Percentiles rank a stretch among this genome's conserved stretches.
Evolutionary conservation across 2,888 invertebrate genomes (phyloP).

Genomic region (Eubasilissa splendida): DNA sequence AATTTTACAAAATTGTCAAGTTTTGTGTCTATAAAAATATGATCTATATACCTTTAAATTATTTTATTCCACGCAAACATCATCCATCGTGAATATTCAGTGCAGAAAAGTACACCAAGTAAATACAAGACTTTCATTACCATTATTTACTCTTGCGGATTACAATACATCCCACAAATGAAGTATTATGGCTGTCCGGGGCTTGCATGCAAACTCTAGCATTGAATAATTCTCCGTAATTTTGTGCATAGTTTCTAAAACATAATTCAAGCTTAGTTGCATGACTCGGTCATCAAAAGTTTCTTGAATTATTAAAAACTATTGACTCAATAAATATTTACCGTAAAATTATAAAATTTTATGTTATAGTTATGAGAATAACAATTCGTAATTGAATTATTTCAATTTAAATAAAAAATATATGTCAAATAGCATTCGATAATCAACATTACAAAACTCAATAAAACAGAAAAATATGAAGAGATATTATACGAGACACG

Average conservation of each 20-base stretch:
- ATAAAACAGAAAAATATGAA: too few relatives aligned
- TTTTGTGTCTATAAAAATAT: too few relatives aligned
- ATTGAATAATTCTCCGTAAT: conserved; percentile 12
- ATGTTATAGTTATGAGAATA: not conserved
- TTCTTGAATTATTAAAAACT: too few relatives aligned
- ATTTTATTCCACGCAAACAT: not conserved
- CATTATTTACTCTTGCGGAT: conserved; percentile 51
- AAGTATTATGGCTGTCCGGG: conserved; percentile 6
- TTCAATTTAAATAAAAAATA: not conserved
- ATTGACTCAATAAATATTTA: too few relatives aligned
- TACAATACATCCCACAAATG: conserved; percentile 43
- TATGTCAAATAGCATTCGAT: too few relatives aligned
- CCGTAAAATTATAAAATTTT: not conserved
- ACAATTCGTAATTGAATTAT: not conserved
- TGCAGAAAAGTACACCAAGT: not conserved
- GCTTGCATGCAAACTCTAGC: conserved; percentile 7
- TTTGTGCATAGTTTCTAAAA: not conserved
- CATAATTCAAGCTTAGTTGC: too few relatives aligned
- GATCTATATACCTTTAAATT: too few relatives aligned
- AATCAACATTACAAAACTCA: too few relatives aligned
- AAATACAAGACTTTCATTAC: conserved; percentile 28
- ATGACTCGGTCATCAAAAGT: too few relatives aligned
- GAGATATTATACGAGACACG: too few relatives aligned
- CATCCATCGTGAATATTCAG: not conserved
- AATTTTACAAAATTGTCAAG: too few relatives aligned